Evolutionary conservation across 2,113 vertebrate genomes (phyloP), one percentile per base, ranked within the genome.

Genomic region (Brachyistius frenatus): DNA sequence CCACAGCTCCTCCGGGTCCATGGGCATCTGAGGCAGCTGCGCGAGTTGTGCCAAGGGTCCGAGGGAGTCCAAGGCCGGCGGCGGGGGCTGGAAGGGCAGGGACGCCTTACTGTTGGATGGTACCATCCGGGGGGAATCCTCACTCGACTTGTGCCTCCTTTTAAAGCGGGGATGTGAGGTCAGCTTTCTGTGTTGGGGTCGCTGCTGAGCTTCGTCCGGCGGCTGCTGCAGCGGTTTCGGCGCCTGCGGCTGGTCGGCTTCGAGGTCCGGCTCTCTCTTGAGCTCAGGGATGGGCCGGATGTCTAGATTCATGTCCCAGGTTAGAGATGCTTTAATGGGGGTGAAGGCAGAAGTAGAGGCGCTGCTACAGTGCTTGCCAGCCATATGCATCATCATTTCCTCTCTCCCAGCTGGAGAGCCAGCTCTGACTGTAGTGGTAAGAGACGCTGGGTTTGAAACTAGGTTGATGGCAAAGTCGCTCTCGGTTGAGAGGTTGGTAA

Each of bases 1-100:
- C 98, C 98, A 99, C 94, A 99, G 96, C 95, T 99, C 98, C 89
- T 98, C 97, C 62, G 97, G 97, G 94, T 99, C 98, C 92, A 99
- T 96, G 95, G 98, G 98, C 96, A 99, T 96, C 94, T 98, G 95
- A 89, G 98, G 98, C 86, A 99, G 96, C 95, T 97, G 97, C 91
- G 97, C 95, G 52, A 97, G 95, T 83, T 97, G 97, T 80, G 96
- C 96, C 95, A 97, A 93, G 52, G 97, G 95, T 71, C 95, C 95
- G 93, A 96, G 92, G 79, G 96, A 96, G 92, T 95, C 95, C 92
- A 96, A 89, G 87, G 95, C 89, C 1, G 95, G 85, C 30, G 96
- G 95, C 67, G 96, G 96, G 85, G 96, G 95, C 84, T 95, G 95
- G 87, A 97, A 96, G 47, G 95, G 93, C 81, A 95, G 82, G 15